These are phyloP conservation scores for Diabrotica undecimpunctata DNA, from an alignment of 1,140 invertebrate species.

Conservation along the genomic window DNA sequence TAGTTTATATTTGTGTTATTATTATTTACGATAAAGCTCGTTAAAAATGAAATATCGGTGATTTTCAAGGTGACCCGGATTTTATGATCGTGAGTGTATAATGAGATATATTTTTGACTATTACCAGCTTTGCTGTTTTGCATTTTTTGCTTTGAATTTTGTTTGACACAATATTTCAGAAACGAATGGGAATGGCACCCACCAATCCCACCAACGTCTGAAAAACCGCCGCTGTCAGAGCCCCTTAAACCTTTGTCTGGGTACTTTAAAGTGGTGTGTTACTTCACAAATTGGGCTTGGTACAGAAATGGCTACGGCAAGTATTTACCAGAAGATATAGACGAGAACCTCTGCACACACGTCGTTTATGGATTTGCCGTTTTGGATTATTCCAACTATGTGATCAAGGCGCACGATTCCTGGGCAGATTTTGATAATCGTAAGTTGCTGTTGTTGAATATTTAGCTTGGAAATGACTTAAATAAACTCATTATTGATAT, in stretches of 20 bases:
- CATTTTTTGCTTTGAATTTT: too few species aligned
- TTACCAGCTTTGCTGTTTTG: too few species aligned
- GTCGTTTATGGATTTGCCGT: slow-evolving; percentile 91
- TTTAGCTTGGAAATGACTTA: too few species aligned
- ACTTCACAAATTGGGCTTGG: slow-evolving; percentile 94
- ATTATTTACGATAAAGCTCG: too few species aligned
- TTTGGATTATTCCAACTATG: slow-evolving; percentile 70
- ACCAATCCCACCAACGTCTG: slow-evolving; percentile 37
- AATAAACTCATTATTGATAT: too few species aligned
- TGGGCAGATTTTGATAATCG: slow-evolving; percentile 87
- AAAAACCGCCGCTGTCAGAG: slow-evolving; percentile 35
- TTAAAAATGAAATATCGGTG: too few species aligned
- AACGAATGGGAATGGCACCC: slow-evolving; percentile 37
- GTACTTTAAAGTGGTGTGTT: slow-evolving; percentile 77
- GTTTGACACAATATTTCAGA: slow-evolving; percentile 4
- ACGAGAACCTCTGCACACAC: slow-evolving; percentile 83
- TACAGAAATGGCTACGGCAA: slow-evolving; percentile 78
- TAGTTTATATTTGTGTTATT: too few species aligned
- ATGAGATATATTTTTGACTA: too few species aligned
- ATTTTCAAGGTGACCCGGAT: too few species aligned
- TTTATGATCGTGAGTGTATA: too few species aligned
- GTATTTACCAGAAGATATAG: slow-evolving; percentile 80
- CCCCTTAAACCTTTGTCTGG: slow-evolving; percentile 40
- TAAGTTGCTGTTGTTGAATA: too few species aligned
- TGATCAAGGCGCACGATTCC: slow-evolving; percentile 79